Conservation (phyloP, 1,140 invertebrate genomes). For the Pentalonia nigronervosa region DNA sequence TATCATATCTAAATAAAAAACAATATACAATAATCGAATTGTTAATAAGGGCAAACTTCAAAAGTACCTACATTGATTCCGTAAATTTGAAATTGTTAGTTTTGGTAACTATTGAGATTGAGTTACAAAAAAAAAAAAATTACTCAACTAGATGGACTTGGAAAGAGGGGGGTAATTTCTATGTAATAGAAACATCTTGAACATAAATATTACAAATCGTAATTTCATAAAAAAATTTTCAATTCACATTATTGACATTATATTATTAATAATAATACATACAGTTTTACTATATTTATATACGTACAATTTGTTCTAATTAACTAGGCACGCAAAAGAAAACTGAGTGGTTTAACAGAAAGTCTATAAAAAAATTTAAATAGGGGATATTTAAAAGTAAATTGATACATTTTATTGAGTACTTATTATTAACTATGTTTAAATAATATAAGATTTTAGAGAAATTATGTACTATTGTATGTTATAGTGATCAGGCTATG, state of each 20-base stretch:
- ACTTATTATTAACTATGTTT: not conserved
- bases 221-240: not conserved
- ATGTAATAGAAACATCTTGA: not conserved
- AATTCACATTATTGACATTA: not conserved
- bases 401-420: not conserved
- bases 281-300: not conserved
- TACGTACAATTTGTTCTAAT: not conserved
- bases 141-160: not conserved
- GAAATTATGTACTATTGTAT: not conserved
- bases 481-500: too few species aligned
- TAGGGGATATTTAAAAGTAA: not conserved
- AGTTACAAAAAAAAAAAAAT: not conserved
- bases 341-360: not conserved
- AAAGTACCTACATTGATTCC: too few species aligned
- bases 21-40: not conserved
- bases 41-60: too few species aligned
- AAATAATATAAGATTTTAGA: not conserved
- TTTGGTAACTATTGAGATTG: not conserved
- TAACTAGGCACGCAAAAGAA: not conserved
- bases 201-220: not conserved
- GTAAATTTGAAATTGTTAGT: too few species aligned
- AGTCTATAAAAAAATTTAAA: not conserved
- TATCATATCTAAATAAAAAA: not conserved
- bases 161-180: too few species aligned
- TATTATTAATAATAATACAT: not conserved